Evolutionary conservation across 2,113 vertebrate genomes (phyloP).

Genomic region (Lonchura striata): DNA sequence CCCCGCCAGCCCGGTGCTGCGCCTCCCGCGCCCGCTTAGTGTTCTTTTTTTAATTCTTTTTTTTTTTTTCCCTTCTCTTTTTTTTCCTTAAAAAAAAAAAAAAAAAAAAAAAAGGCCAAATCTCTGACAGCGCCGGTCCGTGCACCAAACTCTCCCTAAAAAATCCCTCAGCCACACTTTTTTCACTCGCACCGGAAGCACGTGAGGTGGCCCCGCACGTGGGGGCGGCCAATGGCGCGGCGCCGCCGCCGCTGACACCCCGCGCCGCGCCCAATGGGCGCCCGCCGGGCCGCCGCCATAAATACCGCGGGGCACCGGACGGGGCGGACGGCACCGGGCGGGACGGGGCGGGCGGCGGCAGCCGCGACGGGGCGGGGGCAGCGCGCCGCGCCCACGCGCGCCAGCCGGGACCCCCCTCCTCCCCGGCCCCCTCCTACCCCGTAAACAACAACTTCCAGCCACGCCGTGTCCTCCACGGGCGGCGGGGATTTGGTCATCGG

Average conservation of each 20-base stretch:
- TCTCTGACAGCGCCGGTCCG: constrained; percentile 84
- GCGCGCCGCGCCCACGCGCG: too few species aligned
- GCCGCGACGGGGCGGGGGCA: too few species aligned
- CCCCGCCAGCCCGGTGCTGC: neutral
- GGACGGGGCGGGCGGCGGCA: too few species aligned
- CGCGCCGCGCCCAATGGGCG: too few species aligned
- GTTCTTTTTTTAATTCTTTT: neutral
- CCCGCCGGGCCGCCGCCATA: too few species aligned
- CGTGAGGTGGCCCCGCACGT: constrained; percentile 21
- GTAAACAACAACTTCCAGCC: constrained; percentile 54
- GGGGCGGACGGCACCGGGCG: too few species aligned
- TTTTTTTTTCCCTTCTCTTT: neutral
- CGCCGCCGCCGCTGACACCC: too few species aligned
- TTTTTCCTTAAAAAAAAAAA: neutral
- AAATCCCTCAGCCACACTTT: constrained; percentile 81
- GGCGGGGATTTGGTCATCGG: neutral
- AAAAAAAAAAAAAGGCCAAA: constrained; percentile 39
- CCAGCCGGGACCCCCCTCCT: neutral
- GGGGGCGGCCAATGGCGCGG: too few species aligned
- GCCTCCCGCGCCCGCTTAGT: neutral
- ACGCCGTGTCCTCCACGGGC: neutral
- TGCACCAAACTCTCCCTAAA: constrained; percentile 83
- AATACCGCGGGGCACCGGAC: too few species aligned
- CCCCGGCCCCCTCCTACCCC: neutral
- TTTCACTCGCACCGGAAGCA: constrained; percentile 86